Evolutionary conservation across 35 echinoderm and acorn worm genomes (phyloP), one percentile per base, ranked within the genome.

Genomic region (Acanthaster planci): DNA sequence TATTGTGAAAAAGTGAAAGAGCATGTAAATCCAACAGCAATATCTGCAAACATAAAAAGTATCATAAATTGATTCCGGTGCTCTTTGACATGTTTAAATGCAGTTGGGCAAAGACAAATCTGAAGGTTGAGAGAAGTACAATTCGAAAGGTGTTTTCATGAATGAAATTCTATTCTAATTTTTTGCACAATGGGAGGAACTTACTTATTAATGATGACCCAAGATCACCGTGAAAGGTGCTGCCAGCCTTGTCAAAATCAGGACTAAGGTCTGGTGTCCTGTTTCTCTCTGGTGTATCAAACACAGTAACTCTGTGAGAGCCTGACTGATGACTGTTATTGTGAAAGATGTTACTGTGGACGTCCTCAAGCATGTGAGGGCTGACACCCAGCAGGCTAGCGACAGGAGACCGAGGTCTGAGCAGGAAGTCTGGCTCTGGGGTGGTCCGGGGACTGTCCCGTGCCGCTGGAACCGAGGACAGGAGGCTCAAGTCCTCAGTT

Each of bases 271-370:
- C 64, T 35, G 29, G 64, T 72, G 64, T 29, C 64, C 64, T 72
- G 15, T 34, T 72, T 34, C 64, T 72, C 64, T 34, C 19, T 72
- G 14, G 64, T 14, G 21, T 72, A 14, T 72, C 64, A 72, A 72
- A 72, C 14, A 26, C 10, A 26, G 29, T 35, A 3, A 72, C 14
- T 34, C 19, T 72, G 2, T 27, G 30, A 26, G 64, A 34, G 7
- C 64, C 64, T 7, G 64, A 72, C 64, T 72, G 64, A 72, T 34
- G 23, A 34, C n/a, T 72, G 30, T 21, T 72, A 72, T 72, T 72
- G 34, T 72, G 64, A 29, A 12, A 27, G 64, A 27, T 72, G 34
- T 36, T 72, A 14, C 64, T 31, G 0, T 10, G 18, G 0, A 26
- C 14, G 8, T 36, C 23, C 26, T 34, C 14, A 34, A 1, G 14